Evolutionary conservation across 2,113 vertebrate genomes (phyloP), one percentile per base, ranked within the genome.

Genomic region (Ifrita kowaldi): DNA sequence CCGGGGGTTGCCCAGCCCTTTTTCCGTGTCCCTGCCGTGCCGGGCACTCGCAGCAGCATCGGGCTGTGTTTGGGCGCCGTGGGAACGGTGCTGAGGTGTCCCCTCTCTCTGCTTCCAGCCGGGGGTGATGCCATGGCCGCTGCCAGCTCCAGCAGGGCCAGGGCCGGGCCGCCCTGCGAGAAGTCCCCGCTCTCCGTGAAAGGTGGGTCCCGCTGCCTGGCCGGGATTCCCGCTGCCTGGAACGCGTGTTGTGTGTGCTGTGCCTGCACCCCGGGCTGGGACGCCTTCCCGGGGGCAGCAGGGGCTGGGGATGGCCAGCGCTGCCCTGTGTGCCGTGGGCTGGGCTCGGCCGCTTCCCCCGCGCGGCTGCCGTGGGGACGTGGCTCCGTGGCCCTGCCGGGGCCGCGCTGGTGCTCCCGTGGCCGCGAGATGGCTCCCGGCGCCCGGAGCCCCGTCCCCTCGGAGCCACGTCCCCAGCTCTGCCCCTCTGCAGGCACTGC

Each of bases 141-240:
- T 96, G 99, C 99, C 90, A 98, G 98, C 67, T 97, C 98, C 97
- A 99, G 96, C 98, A 98, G 98, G 98, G 95, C 98, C 95, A 98
- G 98, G 78, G 94, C 97, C 18, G 96, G 94, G 95, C 98, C 81
- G 50, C 97, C 97, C 81, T 96, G 98, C 37, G 99, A 99, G 95
- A 99, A 99, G 94, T 99, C 98, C 81, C 99, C 98, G 95, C 97
- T 99, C 44, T 99, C 98, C 7, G 94, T 99, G 77, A 99, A 99
- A 99, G 99, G 99, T 99, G 97, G 89, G 97, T 94, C 23, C 70
- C 4, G 14, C 23, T 2, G 20, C 35, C 26, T 18, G 3, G 2
- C 49, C 0, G 5, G 30, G 42, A 1, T 9, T 39, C 1, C 11
- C 33, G 11, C 12, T 11, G 44, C 44, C 27, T 1, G 68, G 60